Evolutionary conservation across 2,797 vertebrate genomes (phyloP).

Genomic region (Hydrolagus colliei): DNA sequence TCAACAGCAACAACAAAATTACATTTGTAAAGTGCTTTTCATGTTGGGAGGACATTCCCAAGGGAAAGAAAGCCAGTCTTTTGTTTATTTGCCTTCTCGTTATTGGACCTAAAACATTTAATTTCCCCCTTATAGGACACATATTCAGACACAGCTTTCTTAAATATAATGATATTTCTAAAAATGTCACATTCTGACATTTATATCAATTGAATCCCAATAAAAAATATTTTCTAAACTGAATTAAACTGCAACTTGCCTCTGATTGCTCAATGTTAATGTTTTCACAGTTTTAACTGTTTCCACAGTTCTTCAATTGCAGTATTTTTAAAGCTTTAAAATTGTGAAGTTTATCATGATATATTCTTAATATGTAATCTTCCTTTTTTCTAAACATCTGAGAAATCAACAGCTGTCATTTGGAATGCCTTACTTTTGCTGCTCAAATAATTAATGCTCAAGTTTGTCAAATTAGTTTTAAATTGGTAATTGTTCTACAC

Average conservation of each 20-base stretch:
- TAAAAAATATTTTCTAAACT: background rate
- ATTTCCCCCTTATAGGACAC: background rate
- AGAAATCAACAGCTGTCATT: background rate
- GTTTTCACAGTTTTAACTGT: background rate
- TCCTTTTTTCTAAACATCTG: background rate
- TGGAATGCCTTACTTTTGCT: background rate
- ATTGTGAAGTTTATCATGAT: background rate
- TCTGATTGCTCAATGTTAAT: background rate
- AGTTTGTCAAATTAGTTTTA: background rate
- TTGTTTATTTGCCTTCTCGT: too few species aligned
- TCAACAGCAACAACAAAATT: too few species aligned
- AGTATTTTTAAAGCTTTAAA: slow-evolving; percentile 4
- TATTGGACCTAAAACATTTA: background rate
- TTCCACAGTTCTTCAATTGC: background rate
- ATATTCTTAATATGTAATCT: background rate
- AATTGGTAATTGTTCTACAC: background rate
- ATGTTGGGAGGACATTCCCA: too few species aligned
- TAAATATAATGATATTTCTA: background rate
- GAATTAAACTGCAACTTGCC: background rate
- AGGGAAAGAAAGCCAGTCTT: too few species aligned
- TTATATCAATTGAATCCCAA: background rate
- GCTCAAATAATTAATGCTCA: background rate
- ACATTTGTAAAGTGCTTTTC: too few species aligned
- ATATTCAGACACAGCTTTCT: background rate
- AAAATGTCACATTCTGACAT: background rate